Evolutionary conservation across 2,888 invertebrate species (phyloP).

Genomic region (Melinopterus prodromus): DNA sequence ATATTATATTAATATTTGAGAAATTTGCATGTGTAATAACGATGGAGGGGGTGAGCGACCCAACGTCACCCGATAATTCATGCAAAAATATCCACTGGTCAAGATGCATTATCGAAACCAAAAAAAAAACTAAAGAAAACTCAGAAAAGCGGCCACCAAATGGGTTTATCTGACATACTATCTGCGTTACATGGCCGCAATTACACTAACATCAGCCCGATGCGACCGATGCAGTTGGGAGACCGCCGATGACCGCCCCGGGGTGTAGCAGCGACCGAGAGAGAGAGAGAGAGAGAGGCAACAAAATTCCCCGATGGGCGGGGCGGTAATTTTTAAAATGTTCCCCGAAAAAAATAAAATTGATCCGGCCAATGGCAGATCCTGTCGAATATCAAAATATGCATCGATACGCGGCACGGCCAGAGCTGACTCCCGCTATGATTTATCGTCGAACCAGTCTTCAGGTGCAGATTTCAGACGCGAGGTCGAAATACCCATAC

Average conservation of each 20-base stretch:
- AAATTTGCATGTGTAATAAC: too few relatives aligned
- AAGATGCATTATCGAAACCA: slow-evolving; percentile 46
- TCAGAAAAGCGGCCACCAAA: slow-evolving; percentile 51
- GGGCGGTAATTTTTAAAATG: slow-evolving; percentile 51
- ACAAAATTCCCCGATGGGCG: slow-evolving; percentile 48
- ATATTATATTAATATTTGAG: too few relatives aligned
- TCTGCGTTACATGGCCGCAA: slow-evolving; percentile 56
- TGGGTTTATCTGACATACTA: slow-evolving; percentile 55
- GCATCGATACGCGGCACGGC: slow-evolving; percentile 50
- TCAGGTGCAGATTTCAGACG: slow-evolving; percentile 30
- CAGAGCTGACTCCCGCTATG: slow-evolving; percentile 43
- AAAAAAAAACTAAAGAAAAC: slow-evolving; percentile 37
- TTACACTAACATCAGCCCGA: slow-evolving; percentile 48
- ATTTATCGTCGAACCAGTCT: slow-evolving; percentile 40
- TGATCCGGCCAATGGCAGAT: slow-evolving; percentile 53
- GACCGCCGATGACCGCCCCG: slow-evolving; percentile 38
- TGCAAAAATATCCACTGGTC: slow-evolving; percentile 45
- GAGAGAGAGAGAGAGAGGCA: slow-evolving; percentile 34
- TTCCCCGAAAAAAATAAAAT: slow-evolving; percentile 47
- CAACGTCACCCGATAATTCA: slow-evolving; percentile 43
- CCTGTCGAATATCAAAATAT: slow-evolving; percentile 56
- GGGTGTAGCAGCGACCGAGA: slow-evolving; percentile 37
- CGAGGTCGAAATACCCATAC: background rate
- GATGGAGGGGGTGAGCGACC: too few relatives aligned
- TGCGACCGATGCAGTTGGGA: slow-evolving; percentile 52